phyloP scores from a whole-genome alignment of 2,888 invertebrate species.

The Anodontia alba region DNA sequence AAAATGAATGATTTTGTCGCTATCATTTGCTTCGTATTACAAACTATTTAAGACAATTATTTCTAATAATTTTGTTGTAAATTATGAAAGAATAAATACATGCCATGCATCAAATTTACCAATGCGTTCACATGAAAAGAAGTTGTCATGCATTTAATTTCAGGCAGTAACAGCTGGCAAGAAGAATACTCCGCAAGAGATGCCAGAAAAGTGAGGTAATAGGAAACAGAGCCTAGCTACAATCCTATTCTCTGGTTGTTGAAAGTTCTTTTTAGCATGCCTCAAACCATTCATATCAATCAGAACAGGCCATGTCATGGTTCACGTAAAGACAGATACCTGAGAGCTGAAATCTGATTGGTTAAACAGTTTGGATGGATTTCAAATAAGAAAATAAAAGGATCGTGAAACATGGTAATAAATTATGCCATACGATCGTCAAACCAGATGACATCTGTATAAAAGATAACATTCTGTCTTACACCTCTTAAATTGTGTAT shows the following conservation, averaged over 20 bases:
- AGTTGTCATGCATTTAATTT: too few species aligned
- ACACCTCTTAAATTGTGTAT: slow-evolving; percentile 15
- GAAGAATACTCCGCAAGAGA: too few species aligned
- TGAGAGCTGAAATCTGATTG: neutral
- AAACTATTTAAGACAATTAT: too few species aligned
- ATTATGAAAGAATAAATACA: too few species aligned
- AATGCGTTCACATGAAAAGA: too few species aligned
- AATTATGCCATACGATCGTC: neutral
- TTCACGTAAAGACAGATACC: neutral
- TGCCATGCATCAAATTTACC: too few species aligned
- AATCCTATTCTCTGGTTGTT: neutral
- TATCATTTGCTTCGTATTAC: too few species aligned
- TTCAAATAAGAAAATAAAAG: slow-evolving; percentile 15
- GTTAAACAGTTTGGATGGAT: neutral
- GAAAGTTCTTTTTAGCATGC: neutral
- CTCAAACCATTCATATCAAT: neutral
- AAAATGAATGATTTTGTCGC: too few species aligned
- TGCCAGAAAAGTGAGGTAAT: neutral
- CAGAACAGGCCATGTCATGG: neutral
- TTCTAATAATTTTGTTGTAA: too few species aligned
- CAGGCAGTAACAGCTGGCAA: too few species aligned
- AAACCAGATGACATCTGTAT: slow-evolving; percentile 3
- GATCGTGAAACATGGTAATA: neutral
- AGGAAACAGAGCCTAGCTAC: neutral
- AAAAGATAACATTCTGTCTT: slow-evolving; percentile 5